Base-by-base conservation (phyloP, 2,888 invertebrate species). In the Thelaira solivaga region DNA sequence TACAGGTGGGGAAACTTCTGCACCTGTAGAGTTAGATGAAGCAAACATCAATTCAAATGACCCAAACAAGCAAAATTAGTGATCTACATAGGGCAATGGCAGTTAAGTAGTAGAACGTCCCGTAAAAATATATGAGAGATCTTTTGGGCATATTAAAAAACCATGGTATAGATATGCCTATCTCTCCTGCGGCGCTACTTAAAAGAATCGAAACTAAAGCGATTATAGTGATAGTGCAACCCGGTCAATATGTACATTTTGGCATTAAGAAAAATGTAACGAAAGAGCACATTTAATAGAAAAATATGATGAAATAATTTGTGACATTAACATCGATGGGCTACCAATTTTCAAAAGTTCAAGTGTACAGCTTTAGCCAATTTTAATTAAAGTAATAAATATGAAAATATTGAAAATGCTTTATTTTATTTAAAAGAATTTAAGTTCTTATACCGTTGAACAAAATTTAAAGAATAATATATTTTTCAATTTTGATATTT, bases 281-380 rank as follows among this genome's bases (percentile, higher is more conserved):
- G 10, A 77, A 77, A 55, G 68, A 2, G 34, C 34, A 22, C n/a
- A 80, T 31, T 26, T 34, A 3, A 2, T 20, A 18, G 2, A 53
- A 18, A 20, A 55, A 4, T 72, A 72, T 72, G 47, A 80, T n/a
- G 72, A 80, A 74, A 49, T 76, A 49, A 16, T 75, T 68, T 39
- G 57, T 7, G 74, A 77, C 41, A 51, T 80, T 20, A 71, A 69
- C 49, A 51, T 76, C n/a, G 76, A 76, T 29, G 80, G 76, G n/a
- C 43, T 80, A 16, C 76, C 74, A 10, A 24, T 74, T 36, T 80
- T 69, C 36, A 80, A 73, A 47, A 80, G 80, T 47, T 80, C 80
- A 20, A 73, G 57, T 29, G 10, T 24, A 1, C 67, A 72, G 61
- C 64, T 80, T 22, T 80, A 74, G 80, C 73, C 74, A 47, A 77